Evolutionary conservation across 1,140 invertebrate species (phyloP), one percentile per base, ranked within the genome.

Genomic region (Aphidius gifuensis): DNA sequence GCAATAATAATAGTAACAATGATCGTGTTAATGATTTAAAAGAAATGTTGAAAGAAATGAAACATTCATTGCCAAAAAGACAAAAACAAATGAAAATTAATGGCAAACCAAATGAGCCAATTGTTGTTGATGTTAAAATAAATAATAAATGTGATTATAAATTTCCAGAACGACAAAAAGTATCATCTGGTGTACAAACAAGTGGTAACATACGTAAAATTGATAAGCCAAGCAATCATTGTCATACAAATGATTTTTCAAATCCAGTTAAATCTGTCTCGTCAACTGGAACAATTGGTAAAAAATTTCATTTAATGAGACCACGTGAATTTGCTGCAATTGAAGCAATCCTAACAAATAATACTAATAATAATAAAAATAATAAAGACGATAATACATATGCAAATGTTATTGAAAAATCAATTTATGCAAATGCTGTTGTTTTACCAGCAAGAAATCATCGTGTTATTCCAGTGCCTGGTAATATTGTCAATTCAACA

Each of bases 41-140:
- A 64, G 85, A 86, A 68, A 85, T 87, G 81, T 66, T 87, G 61
- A 86, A 86, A 67, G 85, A 87, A 70, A 86, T 87, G 85, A 87
- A 87, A 68, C 83, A 86, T 70, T 86, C 85, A n/a, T 68, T 88
- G 64, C 83, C 86, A 4, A 86, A 86, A 70, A 68, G 81, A 42
- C 68, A 71, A 11, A 75, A 75, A 42, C 58, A 67, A 0, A 72
- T 68, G 32, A 73, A 48, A 71, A 58, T 9, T 53, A 51, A 63
- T 4, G 49, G 44, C 9, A 47, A 61, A 0, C 45, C 16, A 51
- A 46, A 58, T 53, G 61, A 63, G 1, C 64, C 66, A 32, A 49
- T 58, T 32, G 32, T 65, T 2, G 56, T 50, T 40, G 59, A 62
- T 32, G 62, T 23, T 9, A 54, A 47, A 9, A 23, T 39, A 46